phyloP scores from a whole-genome alignment of 2,113 vertebrate species.

The Vireo altiloquus region DNA sequence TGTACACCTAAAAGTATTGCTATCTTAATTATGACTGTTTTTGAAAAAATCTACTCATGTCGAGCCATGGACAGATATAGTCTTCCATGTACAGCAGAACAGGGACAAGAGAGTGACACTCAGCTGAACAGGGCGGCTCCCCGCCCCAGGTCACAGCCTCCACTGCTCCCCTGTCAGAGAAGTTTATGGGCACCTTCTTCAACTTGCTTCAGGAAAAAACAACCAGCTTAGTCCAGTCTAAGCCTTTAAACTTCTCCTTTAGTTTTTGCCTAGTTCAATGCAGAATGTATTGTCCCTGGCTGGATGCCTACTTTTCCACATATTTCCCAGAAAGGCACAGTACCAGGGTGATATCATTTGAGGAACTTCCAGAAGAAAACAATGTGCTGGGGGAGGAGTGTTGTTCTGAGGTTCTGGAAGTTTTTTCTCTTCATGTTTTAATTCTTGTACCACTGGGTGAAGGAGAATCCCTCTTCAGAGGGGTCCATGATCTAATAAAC shows the following conservation, averaged over 20 bases:
- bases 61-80: not conserved
- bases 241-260: not conserved
- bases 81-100: not conserved
- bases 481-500: not conserved
- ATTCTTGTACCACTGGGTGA: not conserved
- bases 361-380: slow-evolving; percentile 11
- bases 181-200: not conserved
- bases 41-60: not conserved
- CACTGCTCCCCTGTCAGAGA: not conserved
- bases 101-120: not conserved
- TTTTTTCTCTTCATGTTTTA: not conserved
- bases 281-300: not conserved
- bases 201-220: not conserved
- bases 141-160: not conserved
- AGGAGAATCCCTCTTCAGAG: not conserved
- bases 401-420: not conserved
- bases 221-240: not conserved
- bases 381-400: not conserved
- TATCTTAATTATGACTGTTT: not conserved
- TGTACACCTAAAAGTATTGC: not conserved
- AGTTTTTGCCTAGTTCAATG: not conserved
- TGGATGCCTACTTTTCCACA: not conserved
- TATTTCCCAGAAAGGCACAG: not conserved
- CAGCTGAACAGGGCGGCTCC: not conserved
- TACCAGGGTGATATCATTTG: not conserved